Evolutionary conservation across 2,113 vertebrate genomes (phyloP), one percentile per base, ranked within the genome.

Genomic region (Trochalopteron elliotii): DNA sequence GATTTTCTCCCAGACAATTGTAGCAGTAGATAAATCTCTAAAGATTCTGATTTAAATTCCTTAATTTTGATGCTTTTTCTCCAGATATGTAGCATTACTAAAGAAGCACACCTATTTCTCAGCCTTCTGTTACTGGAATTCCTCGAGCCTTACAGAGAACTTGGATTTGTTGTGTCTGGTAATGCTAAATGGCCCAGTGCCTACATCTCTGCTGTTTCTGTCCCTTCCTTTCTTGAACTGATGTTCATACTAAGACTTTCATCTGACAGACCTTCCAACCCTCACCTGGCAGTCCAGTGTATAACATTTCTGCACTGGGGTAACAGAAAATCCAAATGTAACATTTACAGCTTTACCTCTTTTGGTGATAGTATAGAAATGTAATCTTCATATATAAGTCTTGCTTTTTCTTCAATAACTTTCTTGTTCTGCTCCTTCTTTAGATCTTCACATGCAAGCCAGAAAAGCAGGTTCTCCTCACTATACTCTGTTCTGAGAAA

Each of bases 391-490:
- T 99, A 99, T 96, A 99, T 99, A 96, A 98, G 98, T 93, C 99
- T 98, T 97, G 99, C 98, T 94, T 99, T 99, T 97, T 99, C 99
- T 82, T 99, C 99, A 63, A 99, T 98, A 40, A 97, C 97, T 33
- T 98, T 96, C 76, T 98, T 98, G 93, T 98, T 98, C 14, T 98
- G 98, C 96, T 99, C 99, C 85, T 98, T 98, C 96, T 99, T 99
- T 95, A 99, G 95, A 76, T 99, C 99, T 96, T 99, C 99, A 82
- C 99, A 99, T 45, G 99, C 98, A 60, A 99, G 97, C 99, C 99
- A 99, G 98, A 99, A 99, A 91, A 99, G 98, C 75, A 99, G 98
- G 97, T 99, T 99, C 97, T 99, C 99, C 95, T 99, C 99, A 27
- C 99, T 99, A 96, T 99, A 99, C 94, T 99, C 99, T 1, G 99